These are phyloP conservation scores for Tortricodes alternella DNA, from an alignment of 2,888 invertebrate species.

Conservation along the genomic window DNA sequence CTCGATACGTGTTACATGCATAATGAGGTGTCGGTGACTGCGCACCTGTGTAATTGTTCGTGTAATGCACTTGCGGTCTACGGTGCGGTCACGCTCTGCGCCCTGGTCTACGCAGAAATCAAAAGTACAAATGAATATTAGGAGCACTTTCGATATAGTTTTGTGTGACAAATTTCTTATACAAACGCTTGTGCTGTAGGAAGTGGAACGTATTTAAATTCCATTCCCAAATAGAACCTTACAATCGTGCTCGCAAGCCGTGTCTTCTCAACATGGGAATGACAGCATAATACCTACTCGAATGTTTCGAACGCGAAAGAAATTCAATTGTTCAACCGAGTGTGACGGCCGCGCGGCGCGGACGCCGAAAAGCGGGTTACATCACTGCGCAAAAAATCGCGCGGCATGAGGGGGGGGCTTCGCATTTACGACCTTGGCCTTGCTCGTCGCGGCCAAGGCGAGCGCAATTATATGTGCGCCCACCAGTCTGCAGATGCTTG, in stretches of 20 bases:
- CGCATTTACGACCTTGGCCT: conserved; percentile 72
- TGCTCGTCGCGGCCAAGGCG: conserved; percentile 79
- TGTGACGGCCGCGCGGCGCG: conserved; percentile 67
- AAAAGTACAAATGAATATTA: background rate
- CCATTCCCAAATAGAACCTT: too few species aligned
- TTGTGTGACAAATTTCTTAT: too few species aligned
- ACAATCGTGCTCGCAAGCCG: too few species aligned
- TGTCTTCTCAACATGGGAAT: background rate
- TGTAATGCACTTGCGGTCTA: conserved; percentile 46
- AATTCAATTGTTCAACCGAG: conserved; percentile 39
- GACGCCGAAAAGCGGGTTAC: conserved; percentile 78
- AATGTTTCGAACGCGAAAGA: conserved; percentile 1
- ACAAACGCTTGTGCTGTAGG: too few species aligned
- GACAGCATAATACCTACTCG: background rate
- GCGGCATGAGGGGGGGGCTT: conserved; percentile 37
- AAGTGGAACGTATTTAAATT: too few species aligned
- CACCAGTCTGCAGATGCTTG: conserved; percentile 65
- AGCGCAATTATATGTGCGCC: conserved; percentile 77
- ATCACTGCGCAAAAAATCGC: conserved; percentile 78
- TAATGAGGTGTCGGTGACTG: conserved; percentile 37
- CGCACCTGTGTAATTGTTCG: conserved; percentile 53
- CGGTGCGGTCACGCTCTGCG: conserved; percentile 5
- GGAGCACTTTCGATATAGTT: too few species aligned
- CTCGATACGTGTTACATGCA: conserved; percentile 21
- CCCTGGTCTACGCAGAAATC: background rate